phyloP scores from a whole-genome alignment of 2,113 vertebrate species.

The Crotalus viridis region DNA sequence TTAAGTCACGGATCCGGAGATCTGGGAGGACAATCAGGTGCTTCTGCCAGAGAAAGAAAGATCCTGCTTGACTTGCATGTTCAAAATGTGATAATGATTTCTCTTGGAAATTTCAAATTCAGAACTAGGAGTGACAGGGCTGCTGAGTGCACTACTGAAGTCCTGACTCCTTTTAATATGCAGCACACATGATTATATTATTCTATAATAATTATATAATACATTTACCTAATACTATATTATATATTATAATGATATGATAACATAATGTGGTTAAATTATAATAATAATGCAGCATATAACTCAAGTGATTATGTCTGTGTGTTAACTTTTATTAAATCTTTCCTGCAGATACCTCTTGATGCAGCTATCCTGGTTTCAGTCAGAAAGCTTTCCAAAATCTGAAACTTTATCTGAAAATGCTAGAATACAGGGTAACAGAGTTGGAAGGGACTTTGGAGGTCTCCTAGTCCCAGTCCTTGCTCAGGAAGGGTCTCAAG shows the following conservation, averaged over 20 bases:
- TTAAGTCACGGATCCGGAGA: constrained; percentile 8
- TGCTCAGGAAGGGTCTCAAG: too few relatives aligned
- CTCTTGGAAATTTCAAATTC: neutral
- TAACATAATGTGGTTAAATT: neutral
- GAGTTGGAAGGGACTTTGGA: too few relatives aligned
- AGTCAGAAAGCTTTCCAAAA: neutral
- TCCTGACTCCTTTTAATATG: neutral
- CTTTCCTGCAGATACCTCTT: neutral
- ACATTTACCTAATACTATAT: neutral
- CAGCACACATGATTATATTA: neutral
- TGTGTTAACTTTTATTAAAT: neutral
- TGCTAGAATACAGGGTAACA: neutral
- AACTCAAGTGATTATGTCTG: neutral
- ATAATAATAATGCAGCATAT: neutral
- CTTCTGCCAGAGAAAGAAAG: constrained; percentile 11
- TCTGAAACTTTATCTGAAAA: neutral
- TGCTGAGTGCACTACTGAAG: neutral
- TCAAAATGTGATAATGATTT: neutral
- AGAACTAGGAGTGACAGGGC: neutral
- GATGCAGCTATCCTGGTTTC: neutral
- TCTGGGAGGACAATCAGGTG: constrained; percentile 28
- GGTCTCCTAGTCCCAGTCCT: too few relatives aligned
- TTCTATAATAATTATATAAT: neutral
- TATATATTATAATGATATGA: neutral
- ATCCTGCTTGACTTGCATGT: neutral